Evolutionary conservation across 1,140 invertebrate species (phyloP), one percentile per base, ranked within the genome.

Genomic region (Zaprionus camerounensis): DNA sequence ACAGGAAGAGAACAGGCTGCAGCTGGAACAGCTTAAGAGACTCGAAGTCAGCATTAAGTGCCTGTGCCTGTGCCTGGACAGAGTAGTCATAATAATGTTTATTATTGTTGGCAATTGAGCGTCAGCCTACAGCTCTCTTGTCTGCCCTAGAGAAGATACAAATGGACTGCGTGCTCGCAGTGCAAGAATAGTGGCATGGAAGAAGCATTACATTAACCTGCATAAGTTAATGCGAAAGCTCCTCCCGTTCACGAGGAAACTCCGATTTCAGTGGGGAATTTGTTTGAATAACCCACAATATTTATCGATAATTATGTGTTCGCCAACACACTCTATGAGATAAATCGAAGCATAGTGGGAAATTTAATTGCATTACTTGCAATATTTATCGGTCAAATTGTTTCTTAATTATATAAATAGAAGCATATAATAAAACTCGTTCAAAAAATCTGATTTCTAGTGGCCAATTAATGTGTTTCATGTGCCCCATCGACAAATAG

Each of bases 1-100:
- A 6, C 41, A 44, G 41, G n/a, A 44, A 44, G 49, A 24, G 26
- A 68, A 56, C 53, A 17, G 67, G 22, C 61, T 62, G 62, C 38
- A 51, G 46, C 46, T 51, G 46, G 20, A 51, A 20, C 20, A 51
- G 46, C 56, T 72, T 66, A 76, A 76, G 49, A 72, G 73, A 55
- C 68, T 87, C 51, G 46, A 46, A 83, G 80, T 78, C 73, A 68
- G 80, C 71, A 84, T 71, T 76, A 80, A 88, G 73, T 78, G 83
- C 31, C 31, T 34, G 77, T 78, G 83, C 28, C 28, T 31, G 31
- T 34, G 31, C 77, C 68, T 38, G 71, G 26, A 65, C 82, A 75
- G 46, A 51, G 46, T 73, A 76, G 73, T 84, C 84, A 84, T 87
- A 88, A 88, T 88, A 88, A 84, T 78, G 84, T 88, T 88, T 87